Conservation (phyloP, 2,888 invertebrate genomes). For the Eurytoma californica region DNA sequence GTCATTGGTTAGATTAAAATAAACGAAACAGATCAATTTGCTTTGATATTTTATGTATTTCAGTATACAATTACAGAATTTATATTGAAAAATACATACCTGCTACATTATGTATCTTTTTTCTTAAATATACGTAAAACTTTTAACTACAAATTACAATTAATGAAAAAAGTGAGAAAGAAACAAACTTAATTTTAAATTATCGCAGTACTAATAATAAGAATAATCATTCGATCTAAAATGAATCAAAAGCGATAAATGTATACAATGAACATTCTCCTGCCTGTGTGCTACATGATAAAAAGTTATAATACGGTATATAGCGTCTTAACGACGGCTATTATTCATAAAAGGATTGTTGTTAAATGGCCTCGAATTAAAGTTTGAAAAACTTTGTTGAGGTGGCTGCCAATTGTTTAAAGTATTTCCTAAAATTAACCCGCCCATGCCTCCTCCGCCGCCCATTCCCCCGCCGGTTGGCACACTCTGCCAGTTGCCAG, state of each 20-base stretch:
- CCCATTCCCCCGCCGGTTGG: conserved; percentile 1
- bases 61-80: conserved; percentile 41
- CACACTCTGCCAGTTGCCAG: conserved; percentile 61
- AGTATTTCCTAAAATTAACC: conserved; percentile 27
- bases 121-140: conserved; percentile 40
- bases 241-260: conserved; percentile 37
- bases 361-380: conserved; percentile 57
- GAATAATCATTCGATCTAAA: conserved; percentile 23
- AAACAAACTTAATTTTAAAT: conserved; percentile 18
- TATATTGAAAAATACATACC: conserved; percentile 49
- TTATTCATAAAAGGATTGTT: conserved; percentile 61
- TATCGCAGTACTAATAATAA: conserved; percentile 10
- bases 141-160: conserved; percentile 29
- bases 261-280: conserved; percentile 31
- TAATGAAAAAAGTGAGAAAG: conserved; percentile 27
- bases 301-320: conserved; percentile 50
- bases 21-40: background rate
- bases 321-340: conserved; percentile 57
- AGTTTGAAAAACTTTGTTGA: conserved; percentile 59
- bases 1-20: conserved; percentile 7
- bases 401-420: conserved; percentile 59
- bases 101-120: conserved; percentile 35
- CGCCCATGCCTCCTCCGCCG: background rate
- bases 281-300: conserved; percentile 29
- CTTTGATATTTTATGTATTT: conserved; percentile 34